These are phyloP conservation scores for Heteractis magnifica DNA, from an alignment of 92 coral and sea anemone species.

Conservation along the genomic window DNA sequence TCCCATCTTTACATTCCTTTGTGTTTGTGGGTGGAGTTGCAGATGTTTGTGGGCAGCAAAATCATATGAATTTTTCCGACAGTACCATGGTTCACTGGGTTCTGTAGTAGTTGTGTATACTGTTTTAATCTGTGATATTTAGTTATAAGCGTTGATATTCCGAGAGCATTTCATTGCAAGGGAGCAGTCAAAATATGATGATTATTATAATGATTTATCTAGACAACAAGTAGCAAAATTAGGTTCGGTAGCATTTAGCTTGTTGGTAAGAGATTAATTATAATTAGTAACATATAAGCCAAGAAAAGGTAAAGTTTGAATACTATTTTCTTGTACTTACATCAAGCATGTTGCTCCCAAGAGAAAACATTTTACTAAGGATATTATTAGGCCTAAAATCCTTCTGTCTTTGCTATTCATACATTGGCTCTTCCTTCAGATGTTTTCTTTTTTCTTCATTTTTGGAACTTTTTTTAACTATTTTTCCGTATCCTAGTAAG, in stretches of 20 bases:
- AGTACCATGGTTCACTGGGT: too few relatives aligned
- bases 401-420: slow-evolving; percentile 5
- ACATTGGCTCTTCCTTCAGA: too few relatives aligned
- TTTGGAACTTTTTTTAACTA: too few relatives aligned
- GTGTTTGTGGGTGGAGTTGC: too few relatives aligned
- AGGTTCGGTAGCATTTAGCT: slow-evolving; percentile 20
- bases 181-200: background rate
- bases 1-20: too few relatives aligned
- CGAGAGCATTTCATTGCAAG: background rate
- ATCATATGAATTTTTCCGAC: too few relatives aligned
- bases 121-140: background rate
- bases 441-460: too few relatives aligned
- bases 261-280: background rate
- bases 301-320: background rate
- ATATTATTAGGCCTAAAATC: background rate
- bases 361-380: too few relatives aligned
- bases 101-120: background rate
- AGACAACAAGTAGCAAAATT: slow-evolving; percentile 9
- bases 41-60: too few relatives aligned
- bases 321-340: background rate
- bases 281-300: background rate
- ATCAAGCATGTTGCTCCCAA: background rate
- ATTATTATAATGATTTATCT: background rate
- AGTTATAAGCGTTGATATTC: background rate
- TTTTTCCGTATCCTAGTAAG: too few relatives aligned